Evolutionary conservation across 2,797 vertebrate genomes (phyloP), one percentile per base, ranked within the genome.

Genomic region (Babyrousa celebensis): DNA sequence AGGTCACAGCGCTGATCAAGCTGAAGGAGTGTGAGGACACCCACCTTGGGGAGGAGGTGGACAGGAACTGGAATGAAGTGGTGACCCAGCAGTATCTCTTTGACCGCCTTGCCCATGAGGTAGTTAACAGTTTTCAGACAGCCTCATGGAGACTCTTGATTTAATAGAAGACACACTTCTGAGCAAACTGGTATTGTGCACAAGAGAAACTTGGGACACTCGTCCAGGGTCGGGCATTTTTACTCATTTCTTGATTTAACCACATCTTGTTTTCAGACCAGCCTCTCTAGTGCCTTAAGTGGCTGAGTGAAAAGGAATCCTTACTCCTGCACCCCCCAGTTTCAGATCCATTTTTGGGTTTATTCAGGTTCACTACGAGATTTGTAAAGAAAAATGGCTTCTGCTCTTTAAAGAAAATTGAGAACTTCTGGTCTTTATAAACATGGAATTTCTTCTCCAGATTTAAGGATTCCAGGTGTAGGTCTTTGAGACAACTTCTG

Each of bases 1-100:
- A 99, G 99, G 99, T 99, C 90, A 99, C 99, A 21, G 99, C 99
- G 48, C 99, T 99, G 89, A 99, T 99, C 98, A 99, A 99, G 98
- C 98, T 99, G 95, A 99, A 99, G 98, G 99, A 99, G 97, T 99
- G 99, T 1, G 99, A 99, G 98, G 99, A 99, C 70, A 99, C 99
- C 0, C 99, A 99, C 91, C 99, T 99, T 15, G 99, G 99, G 1
- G 99, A 99, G 97, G 99, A 99, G 97, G 99, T 99, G 70, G 99
- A 99, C 96, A 99, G 99, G 88, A 99, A 99, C 99, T 99, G 99
- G 99, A 99, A 99, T 0, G 99, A 99, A 98, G 99, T 99, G 12
- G 98, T 99, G 94, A 99, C 99, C 0, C 99, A 99, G 98, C 99
- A 99, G 97, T 99, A 99, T 89, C 97, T 99, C 90, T 99, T 99